Evolutionary conservation across 2,888 invertebrate species (phyloP).

Genomic region (Chrysolina oricalcia): DNA sequence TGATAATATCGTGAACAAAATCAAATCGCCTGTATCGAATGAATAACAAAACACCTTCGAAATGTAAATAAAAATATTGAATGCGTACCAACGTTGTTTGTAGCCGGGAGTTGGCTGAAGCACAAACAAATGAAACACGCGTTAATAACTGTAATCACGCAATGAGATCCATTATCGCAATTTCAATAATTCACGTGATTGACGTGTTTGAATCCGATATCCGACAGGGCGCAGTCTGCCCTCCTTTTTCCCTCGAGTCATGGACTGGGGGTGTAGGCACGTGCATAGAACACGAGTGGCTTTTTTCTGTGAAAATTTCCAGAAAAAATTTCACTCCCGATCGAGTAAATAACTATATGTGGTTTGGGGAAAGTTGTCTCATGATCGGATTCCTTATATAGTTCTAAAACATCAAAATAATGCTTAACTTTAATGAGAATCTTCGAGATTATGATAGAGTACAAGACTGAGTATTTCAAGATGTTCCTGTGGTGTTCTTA

Average conservation of each 20-base stretch:
- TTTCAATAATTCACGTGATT: conserved; percentile 18
- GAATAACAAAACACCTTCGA: neutral
- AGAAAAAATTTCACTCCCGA: too few species aligned
- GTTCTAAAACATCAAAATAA: too few species aligned
- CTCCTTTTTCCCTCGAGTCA: neutral
- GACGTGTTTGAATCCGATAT: neutral
- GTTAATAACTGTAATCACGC: conserved; percentile 17
- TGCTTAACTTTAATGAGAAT: too few species aligned
- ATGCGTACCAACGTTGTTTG: neutral
- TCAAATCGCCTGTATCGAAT: neutral
- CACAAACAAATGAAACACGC: conserved; percentile 10
- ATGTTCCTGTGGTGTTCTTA: too few species aligned
- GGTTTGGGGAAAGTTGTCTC: too few species aligned
- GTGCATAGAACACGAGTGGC: too few species aligned
- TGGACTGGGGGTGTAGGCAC: too few species aligned
- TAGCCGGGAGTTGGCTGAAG: neutral
- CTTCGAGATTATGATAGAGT: too few species aligned
- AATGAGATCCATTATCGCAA: conserved; percentile 12
- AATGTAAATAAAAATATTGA: conserved; percentile 4
- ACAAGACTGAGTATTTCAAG: too few species aligned
- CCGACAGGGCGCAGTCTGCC: neutral
- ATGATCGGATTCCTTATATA: too few species aligned
- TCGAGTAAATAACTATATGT: too few species aligned
- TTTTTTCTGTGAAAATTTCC: too few species aligned
- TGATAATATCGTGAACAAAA: neutral